Evolutionary conservation across 2,797 vertebrate species (phyloP).

Genomic region (Acanthiza pusilla): DNA sequence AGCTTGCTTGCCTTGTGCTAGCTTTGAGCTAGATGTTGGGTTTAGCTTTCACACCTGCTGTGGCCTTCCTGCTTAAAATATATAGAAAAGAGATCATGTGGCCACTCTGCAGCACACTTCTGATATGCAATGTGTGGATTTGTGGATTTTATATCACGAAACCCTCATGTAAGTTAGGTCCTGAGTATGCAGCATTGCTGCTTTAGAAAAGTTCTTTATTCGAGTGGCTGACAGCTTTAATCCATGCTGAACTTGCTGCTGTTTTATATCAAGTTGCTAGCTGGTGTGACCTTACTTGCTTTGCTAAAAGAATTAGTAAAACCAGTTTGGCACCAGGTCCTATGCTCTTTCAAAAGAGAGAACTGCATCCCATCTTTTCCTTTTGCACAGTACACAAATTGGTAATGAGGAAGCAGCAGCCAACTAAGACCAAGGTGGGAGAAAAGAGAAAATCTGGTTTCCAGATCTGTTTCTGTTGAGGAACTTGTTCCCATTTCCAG

Average conservation of each 20-base stretch:
- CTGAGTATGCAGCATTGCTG: neutral
- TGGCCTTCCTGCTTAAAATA: neutral
- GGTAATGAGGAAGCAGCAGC: neutral
- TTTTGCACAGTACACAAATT: neutral
- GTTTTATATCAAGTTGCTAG: neutral
- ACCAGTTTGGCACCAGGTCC: neutral
- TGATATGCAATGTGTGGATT: neutral
- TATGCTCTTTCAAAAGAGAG: neutral
- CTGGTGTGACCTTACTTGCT: neutral
- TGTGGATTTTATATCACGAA: neutral
- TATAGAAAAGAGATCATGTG: neutral
- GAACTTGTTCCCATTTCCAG: neutral
- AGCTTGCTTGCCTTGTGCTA: neutral
- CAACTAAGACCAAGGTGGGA: neutral
- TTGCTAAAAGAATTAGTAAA: neutral
- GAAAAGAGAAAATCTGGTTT: neutral
- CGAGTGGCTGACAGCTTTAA: neutral
- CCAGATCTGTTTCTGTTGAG: neutral
- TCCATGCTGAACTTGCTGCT: neutral
- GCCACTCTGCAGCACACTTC: no score
- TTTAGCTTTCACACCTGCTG: neutral
- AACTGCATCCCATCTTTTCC: neutral
- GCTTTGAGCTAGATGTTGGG: rapidly evolving
- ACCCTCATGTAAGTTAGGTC: neutral
- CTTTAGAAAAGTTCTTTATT: neutral